Conservation (phyloP, 1,140 invertebrate genomes). For the Drosophila novamexicana region DNA sequence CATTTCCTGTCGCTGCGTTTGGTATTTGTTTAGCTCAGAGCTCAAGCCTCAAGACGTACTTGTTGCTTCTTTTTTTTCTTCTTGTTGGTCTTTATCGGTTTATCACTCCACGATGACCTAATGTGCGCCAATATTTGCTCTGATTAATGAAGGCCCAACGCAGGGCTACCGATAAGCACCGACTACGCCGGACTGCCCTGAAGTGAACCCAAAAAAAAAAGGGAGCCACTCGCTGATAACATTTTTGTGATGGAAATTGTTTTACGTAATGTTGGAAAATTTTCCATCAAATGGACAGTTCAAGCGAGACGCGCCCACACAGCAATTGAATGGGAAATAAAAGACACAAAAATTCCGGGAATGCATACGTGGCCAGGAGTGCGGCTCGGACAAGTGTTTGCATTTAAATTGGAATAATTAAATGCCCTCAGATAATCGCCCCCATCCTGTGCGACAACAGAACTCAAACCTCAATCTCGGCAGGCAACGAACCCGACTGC, state of each 20-base stretch:
- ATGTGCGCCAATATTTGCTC: conserved; percentile 68
- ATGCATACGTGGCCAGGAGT: not conserved
- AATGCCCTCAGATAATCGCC: conserved; percentile 53
- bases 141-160: conserved; percentile 26
- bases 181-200: conserved; percentile 34
- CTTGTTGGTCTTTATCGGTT: conserved; percentile 17
- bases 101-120: conserved; percentile 68
- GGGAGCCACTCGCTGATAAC: conserved; percentile 8
- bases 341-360: conserved; percentile 5
- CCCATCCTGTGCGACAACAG: conserved; percentile 44
- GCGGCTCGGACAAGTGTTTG: conserved; percentile 60
- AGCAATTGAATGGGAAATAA: not conserved
- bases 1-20: conserved; percentile 55
- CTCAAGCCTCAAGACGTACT: not conserved
- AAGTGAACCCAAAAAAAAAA: conserved; percentile 25
- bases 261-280: conserved; percentile 1
- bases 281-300: conserved; percentile 1
- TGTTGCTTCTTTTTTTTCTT: conserved; percentile 9
- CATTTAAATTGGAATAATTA: conserved; percentile 74
- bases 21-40: conserved; percentile 10
- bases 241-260: not conserved
- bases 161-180: conserved; percentile 45
- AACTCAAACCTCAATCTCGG: conserved; percentile 43
- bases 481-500: conserved; percentile 31
- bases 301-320: conserved; percentile 19